These are phyloP conservation scores for Calyptomena viridis DNA, from an alignment of 2,113 vertebrate species.

Conservation along the genomic window DNA sequence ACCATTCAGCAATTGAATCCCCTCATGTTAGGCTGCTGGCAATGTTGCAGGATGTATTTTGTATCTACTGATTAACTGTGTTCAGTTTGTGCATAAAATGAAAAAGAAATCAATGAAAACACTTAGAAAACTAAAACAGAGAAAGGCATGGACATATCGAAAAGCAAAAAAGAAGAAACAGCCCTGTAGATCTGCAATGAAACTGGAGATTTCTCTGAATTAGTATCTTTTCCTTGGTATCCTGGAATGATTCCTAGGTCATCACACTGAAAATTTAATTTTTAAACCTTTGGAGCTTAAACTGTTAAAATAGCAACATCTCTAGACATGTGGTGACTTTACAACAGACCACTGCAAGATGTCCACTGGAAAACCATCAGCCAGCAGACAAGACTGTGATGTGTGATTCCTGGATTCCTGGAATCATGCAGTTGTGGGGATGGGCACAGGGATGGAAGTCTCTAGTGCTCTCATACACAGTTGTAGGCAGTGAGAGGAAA, in stretches of 20 bases:
- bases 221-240: neutral
- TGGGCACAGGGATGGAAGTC: neutral
- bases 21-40: slow-evolving; percentile 34
- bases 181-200: neutral
- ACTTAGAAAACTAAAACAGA: slow-evolving; percentile 15
- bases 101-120: slow-evolving; percentile 57
- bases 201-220: neutral
- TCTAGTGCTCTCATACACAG: neutral
- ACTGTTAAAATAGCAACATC: neutral
- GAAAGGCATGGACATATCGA: neutral
- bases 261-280: neutral
- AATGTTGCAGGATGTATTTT: slow-evolving; percentile 34
- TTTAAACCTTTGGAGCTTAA: neutral
- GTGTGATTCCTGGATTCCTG: neutral
- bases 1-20: slow-evolving; percentile 55
- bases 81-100: slow-evolving; percentile 51
- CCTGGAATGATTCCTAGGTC: neutral
- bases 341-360: neutral
- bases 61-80: slow-evolving; percentile 17
- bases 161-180: neutral
- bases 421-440: neutral
- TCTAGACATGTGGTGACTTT: neutral
- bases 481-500: neutral
- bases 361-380: neutral
- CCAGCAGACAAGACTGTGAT: neutral